These are phyloP conservation scores for Euthynnus affinis DNA, from an alignment of 2,797 vertebrate species.

Conservation along the genomic window DNA sequence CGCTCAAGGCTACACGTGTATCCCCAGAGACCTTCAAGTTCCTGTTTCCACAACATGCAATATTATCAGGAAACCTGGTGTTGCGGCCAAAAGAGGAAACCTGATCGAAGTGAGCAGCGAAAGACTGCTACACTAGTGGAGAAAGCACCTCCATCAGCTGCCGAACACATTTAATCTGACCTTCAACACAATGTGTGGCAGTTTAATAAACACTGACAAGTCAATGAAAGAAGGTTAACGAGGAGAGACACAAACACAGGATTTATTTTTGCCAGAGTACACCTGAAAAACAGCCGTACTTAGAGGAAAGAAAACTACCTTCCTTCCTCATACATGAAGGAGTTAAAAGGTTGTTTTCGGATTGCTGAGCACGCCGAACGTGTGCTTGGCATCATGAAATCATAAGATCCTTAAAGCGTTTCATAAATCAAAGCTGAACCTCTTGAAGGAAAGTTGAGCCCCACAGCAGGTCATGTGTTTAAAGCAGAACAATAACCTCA, in stretches of 20 bases:
- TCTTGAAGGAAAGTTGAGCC: constrained; percentile 24
- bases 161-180: constrained; percentile 32
- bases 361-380: neutral
- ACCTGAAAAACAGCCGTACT: constrained; percentile 22
- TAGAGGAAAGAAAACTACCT: neutral
- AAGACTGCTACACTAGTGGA: constrained; percentile 33
- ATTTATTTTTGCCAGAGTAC: constrained; percentile 13
- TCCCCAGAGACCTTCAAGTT: constrained; percentile 71
- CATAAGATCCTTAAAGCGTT: constrained; percentile 18
- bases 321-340: constrained; percentile 13
- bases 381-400: constrained; percentile 8
- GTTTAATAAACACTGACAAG: constrained; percentile 30
- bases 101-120: constrained; percentile 65
- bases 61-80: constrained; percentile 76
- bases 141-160: constrained; percentile 45
- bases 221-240: neutral
- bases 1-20: constrained; percentile 70
- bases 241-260: neutral
- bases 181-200: constrained; percentile 32
- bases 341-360: constrained; percentile 6
- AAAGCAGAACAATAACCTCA: constrained; percentile 46
- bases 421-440: constrained; percentile 29
- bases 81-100: constrained; percentile 74
- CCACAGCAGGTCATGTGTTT: constrained; percentile 30
- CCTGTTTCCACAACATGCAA: constrained; percentile 81